Base-by-base conservation (phyloP, 2,888 invertebrate species). In the Scaeva pyrastri region DNA sequence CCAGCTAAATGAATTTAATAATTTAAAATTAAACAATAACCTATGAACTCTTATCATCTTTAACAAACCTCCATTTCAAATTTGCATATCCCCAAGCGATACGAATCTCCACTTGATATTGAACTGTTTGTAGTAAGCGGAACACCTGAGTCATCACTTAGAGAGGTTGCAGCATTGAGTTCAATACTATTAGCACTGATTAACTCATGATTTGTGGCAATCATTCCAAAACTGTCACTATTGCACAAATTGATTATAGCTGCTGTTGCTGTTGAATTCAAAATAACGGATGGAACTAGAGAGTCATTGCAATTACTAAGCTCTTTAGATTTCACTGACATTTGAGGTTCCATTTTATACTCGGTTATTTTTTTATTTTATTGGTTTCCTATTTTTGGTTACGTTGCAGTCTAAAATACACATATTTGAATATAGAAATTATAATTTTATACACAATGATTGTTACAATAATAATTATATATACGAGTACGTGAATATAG, bases 1-100 rank as follows among this genome's bases (percentile, higher is more conserved):
- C 95, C 92, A 96, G 94, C 96, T 96, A 92, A 36, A 19, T 58
- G 4, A 16, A 36, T 48, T 16, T 36, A 86, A 19, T 19, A 93
- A 93, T 60, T 23, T 39, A 66, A 73, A 64, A n/a, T 62, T 10
- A 41, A 62, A n/a, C 16, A 23, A 16, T 8, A 12, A n/a, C 7
- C 10, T 11, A 7, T 52, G 14, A 41, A 19, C 1, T 1, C 14
- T 1, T 10, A n/a, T 16, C n/a, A 19, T 16, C 64, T 62, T 16
- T 45, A 23, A 60, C 73, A 88, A 89, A 91, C 93, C 90, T 93
- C 92, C 84, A 92, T 90, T 88, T 93, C 93, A 77, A 91, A 91
- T 89, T 92, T 92, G 88, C 93, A 93, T 88, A 92, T 90, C 79
- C 92, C 92, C 62, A 92, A 88, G 62, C 92, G 91, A 89, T 91